phyloP scores from a whole-genome alignment of 2,113 vertebrate species.

The Sinocyclocheilus anophthalmus region DNA sequence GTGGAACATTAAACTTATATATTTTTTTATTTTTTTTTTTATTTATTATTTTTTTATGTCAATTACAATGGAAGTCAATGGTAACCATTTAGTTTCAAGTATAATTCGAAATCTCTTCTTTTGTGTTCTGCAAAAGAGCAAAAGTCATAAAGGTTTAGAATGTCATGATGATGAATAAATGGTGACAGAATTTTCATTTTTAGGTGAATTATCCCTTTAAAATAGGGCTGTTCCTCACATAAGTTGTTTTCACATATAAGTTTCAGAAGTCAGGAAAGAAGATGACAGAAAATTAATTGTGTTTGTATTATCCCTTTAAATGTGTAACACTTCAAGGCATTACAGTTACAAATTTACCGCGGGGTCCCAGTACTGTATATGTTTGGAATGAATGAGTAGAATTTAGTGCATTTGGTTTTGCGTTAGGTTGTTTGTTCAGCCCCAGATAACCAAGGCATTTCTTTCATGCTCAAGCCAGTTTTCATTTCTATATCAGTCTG shows the following conservation, averaged over 20 bases:
- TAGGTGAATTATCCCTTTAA: neutral
- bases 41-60: too few species aligned
- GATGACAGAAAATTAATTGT: neutral
- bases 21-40: neutral
- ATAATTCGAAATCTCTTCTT: neutral
- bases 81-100: neutral
- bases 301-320: neutral
- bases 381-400: neutral
- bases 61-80: neutral
- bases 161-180: neutral
- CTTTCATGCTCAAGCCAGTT: neutral
- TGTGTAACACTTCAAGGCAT: neutral
- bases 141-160: neutral
- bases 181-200: neutral
- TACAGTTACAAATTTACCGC: neutral
- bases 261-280: neutral
- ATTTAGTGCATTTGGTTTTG: constrained; percentile 7
- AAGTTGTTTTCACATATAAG: neutral
- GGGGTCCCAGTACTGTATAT: neutral
- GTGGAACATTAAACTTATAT: neutral
- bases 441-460: neutral
- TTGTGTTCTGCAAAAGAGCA: too few species aligned
- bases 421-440: neutral
- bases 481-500: neutral
- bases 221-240: neutral